These are phyloP conservation scores for Hydropsyche tenuis DNA, from an alignment of 1,140 invertebrate genomes.

Conservation along the genomic window DNA sequence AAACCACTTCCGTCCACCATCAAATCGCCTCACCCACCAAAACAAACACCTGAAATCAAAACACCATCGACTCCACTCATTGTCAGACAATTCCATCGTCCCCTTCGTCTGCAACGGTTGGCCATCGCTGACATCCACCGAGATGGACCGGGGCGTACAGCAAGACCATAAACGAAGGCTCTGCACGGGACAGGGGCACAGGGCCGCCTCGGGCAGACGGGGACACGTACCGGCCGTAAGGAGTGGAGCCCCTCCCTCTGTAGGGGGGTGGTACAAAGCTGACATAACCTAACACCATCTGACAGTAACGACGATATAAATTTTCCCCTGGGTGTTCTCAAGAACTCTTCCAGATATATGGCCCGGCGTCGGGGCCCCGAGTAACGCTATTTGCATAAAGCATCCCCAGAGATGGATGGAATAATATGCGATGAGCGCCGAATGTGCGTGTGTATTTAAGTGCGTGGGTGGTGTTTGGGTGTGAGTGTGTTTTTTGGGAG, in stretches of 20 bases:
- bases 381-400: conserved; percentile 48
- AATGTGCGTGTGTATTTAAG: conserved; percentile 11
- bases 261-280: conserved; percentile 19
- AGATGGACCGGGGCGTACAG: not conserved
- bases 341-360: conserved; percentile 49
- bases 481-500: too few relatives aligned
- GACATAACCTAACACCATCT: conserved; percentile 56
- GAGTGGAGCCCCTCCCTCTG: not conserved
- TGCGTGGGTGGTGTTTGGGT: too few relatives aligned
- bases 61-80: too few relatives aligned
- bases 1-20: too few relatives aligned
- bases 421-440: conserved; percentile 45
- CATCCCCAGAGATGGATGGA: conserved; percentile 45
- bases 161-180: conserved; percentile 24
- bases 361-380: conserved; percentile 29
- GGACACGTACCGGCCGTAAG: not conserved
- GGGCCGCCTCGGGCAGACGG: not conserved
- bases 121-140: not conserved
- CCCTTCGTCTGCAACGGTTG: too few relatives aligned
- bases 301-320: conserved; percentile 58
- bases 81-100: too few relatives aligned
- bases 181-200: conserved; percentile 21
- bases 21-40: too few relatives aligned
- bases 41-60: too few relatives aligned
- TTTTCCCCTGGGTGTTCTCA: conserved; percentile 53